Evolutionary conservation across 1,140 invertebrate species (phyloP), one percentile per base, ranked within the genome.

Genomic region (Plectrocnemia conspersa): DNA sequence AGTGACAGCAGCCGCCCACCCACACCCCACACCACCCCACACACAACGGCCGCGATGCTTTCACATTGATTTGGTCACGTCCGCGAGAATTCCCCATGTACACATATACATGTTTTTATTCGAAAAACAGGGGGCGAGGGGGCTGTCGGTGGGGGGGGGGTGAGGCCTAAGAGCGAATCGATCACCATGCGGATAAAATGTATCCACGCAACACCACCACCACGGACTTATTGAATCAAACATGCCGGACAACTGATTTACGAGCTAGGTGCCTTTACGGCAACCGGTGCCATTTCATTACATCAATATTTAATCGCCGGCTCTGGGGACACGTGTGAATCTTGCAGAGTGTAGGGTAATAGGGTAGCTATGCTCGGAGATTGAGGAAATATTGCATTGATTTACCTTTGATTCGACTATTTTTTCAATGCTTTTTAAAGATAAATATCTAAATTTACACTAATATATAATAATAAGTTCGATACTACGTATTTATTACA

Each of bases 21-120:
- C 22, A 13, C 22, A n/a, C 18, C 40, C 3, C 19, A 23, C 13
- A 11, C 42, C 24, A 24, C n/a, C 3, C 42, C 10, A 23, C 42
- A 45, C 7, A n/a, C 42, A n/a, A 27, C 35, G 27, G 10, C 52
- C 24, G 32, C n/a, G 48, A 59, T 32, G 58, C 58, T 60, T 56
- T 60, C 44, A 60, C 58, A 60, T 60, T 60, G 58, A 60, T 60
- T 60, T 56, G 58, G 58, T 60, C 58, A 60, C 58, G 58, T 60
- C 42, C 38, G 40, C 2, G 53, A 49, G 48, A 41, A 60, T 60
- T 60, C 58, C 58, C 58, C 41, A 7, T 53, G 42, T 50, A 33
- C 54, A 48, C 58, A 56, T 60, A 60, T 60, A 52, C 58, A 49
- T 49, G 56, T 52, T 58, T 52, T 58, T 53, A 53, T 58, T 58